Conservation (phyloP, 2,888 invertebrate genomes). For the Hedychridium roseum region DNA sequence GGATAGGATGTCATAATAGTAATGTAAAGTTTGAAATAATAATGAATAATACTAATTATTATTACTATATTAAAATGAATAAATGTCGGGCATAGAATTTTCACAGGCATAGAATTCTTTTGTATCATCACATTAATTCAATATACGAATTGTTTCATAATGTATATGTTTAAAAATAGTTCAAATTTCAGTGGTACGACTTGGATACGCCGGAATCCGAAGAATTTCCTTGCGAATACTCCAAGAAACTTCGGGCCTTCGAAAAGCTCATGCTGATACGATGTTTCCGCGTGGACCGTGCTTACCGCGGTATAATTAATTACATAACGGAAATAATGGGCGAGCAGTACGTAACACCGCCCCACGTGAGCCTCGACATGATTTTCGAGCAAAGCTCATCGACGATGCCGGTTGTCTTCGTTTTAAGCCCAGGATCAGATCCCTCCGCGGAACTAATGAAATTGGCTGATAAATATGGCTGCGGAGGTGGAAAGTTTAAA, state of each 20-base stretch:
- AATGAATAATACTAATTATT: too few relatives aligned
- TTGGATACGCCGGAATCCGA: conserved; percentile 81
- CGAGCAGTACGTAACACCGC: conserved; percentile 88
- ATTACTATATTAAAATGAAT: too few relatives aligned
- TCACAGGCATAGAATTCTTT: too few relatives aligned
- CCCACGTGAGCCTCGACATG: conserved; percentile 76
- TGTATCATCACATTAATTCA: too few relatives aligned
- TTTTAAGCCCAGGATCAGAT: conserved; percentile 93
- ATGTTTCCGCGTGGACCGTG: conserved; percentile 89
- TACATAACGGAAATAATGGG: conserved; percentile 86
- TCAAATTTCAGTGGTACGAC: conserved; percentile 82
- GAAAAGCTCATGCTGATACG: conserved; percentile 83
- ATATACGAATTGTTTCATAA: too few relatives aligned
- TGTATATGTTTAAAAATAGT: too few relatives aligned
- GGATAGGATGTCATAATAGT: too few relatives aligned
- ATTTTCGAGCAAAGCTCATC: conserved; percentile 88
- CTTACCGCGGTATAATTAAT: conserved; percentile 84
- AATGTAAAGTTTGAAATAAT: too few relatives aligned
- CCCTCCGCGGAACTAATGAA: conserved; percentile 88
- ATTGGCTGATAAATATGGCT: conserved; percentile 75
- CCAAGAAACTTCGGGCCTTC: conserved; percentile 71
- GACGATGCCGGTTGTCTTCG: conserved; percentile 88
- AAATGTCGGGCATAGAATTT: too few relatives aligned
- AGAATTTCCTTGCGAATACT: conserved; percentile 76
- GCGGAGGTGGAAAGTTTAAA: conserved; percentile 77